Conservation (phyloP, 1,140 invertebrate genomes). For the Diachasma alloeum region DNA sequence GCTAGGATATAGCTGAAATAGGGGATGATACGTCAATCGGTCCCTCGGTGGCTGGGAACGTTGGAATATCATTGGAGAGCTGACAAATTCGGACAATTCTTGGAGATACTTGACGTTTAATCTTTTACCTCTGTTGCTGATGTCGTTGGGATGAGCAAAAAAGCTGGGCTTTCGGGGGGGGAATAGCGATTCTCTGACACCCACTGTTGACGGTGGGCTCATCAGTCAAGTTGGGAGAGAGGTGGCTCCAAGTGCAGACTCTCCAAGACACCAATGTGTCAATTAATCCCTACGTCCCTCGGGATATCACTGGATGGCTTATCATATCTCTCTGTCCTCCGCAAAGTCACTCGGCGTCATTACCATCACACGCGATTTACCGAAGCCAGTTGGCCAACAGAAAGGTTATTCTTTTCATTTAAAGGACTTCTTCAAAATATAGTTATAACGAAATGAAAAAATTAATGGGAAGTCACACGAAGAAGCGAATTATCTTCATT, state of each 20-base stretch:
- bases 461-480: no score
- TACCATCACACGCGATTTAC: background rate
- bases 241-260: constrained; percentile 28
- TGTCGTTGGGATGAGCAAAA: background rate
- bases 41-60: background rate
- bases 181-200: background rate
- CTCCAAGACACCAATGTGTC: constrained; percentile 51
- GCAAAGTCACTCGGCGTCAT: constrained; percentile 13
- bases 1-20: background rate
- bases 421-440: no score
- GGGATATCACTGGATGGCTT: constrained; percentile 36
- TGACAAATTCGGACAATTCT: background rate
- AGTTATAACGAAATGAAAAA: no score
- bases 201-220: constrained; percentile 41
- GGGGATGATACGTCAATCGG: background rate
- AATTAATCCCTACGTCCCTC: constrained; percentile 54
- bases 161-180: background rate
- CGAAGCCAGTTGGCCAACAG: background rate
- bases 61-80: no score
- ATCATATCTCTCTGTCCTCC: constrained; percentile 30
- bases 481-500: no score
- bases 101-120: background rate
- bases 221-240: constrained; percentile 50
- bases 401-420: no score
- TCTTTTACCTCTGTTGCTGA: background rate